Evolutionary conservation across 2,888 invertebrate species (phyloP).

Genomic region (Teinopalpus imperialis): DNA sequence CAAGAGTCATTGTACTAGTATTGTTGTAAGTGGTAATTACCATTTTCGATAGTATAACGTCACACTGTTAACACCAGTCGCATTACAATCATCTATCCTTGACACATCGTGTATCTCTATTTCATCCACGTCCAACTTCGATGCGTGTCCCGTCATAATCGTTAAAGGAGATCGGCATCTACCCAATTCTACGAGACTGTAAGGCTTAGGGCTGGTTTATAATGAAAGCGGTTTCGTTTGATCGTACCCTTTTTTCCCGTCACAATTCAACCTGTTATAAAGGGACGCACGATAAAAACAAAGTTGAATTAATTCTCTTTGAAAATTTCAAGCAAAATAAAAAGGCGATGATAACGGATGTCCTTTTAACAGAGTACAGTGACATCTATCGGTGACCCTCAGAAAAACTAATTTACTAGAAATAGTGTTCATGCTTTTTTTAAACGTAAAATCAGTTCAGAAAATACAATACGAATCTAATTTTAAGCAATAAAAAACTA

Average conservation of each 20-base stretch:
- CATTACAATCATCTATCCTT: slow-evolving; percentile 7
- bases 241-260: slow-evolving; percentile 31
- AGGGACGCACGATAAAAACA: slow-evolving; percentile 18
- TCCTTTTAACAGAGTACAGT: slow-evolving; percentile 6
- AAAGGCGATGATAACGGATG: slow-evolving; percentile 7
- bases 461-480: no score
- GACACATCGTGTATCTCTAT: slow-evolving; percentile 29
- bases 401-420: background rate
- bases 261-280: slow-evolving; percentile 22
- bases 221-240: slow-evolving; percentile 36
- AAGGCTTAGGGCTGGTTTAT: slow-evolving; percentile 34
- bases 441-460: no score
- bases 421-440: background rate
- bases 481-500: no score
- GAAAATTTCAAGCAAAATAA: slow-evolving; percentile 7
- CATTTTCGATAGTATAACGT: no score
- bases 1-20: no score
- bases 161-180: slow-evolving; percentile 46
- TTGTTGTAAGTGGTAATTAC: no score
- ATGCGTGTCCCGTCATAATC: slow-evolving; percentile 50
- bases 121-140: slow-evolving; percentile 26
- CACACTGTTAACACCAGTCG: background rate
- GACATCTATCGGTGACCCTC: slow-evolving; percentile 10
- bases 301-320: slow-evolving; percentile 24
- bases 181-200: slow-evolving; percentile 40